These are phyloP conservation scores for Nesospiza acunhae DNA, from an alignment of 2,113 vertebrate genomes.

Conservation along the genomic window DNA sequence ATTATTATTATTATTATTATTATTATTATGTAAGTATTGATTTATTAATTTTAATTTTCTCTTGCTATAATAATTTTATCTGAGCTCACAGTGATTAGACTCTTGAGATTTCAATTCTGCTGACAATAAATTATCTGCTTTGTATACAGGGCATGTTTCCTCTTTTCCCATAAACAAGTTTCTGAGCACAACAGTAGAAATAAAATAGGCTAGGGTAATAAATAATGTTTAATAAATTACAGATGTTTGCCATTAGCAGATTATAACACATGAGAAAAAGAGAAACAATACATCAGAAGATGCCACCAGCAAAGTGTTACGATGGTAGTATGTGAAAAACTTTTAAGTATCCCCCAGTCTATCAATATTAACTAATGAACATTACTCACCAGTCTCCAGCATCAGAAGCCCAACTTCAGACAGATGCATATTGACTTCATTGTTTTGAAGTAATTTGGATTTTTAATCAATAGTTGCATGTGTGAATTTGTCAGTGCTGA, in stretches of 20 bases:
- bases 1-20: not conserved
- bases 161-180: not conserved
- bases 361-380: not conserved
- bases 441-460: not conserved
- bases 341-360: not conserved
- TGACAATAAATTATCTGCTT: not conserved
- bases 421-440: not conserved
- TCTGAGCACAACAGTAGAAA: not conserved
- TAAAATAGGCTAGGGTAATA: not conserved
- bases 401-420: not conserved
- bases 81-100: not conserved
- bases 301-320: not conserved
- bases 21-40: not conserved
- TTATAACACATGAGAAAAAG: not conserved
- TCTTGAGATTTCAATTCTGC: not conserved
- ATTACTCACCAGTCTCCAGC: not conserved
- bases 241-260: not conserved
- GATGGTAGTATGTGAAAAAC: not conserved
- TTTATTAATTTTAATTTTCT: not conserved
- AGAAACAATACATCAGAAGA: not conserved
- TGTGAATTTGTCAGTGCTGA: not conserved
- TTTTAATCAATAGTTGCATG: not conserved
- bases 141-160: not conserved
- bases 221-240: not conserved
- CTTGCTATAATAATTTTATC: not conserved